phyloP scores from a whole-genome alignment of 2,888 invertebrate species.

The Napeogenes inachia region DNA sequence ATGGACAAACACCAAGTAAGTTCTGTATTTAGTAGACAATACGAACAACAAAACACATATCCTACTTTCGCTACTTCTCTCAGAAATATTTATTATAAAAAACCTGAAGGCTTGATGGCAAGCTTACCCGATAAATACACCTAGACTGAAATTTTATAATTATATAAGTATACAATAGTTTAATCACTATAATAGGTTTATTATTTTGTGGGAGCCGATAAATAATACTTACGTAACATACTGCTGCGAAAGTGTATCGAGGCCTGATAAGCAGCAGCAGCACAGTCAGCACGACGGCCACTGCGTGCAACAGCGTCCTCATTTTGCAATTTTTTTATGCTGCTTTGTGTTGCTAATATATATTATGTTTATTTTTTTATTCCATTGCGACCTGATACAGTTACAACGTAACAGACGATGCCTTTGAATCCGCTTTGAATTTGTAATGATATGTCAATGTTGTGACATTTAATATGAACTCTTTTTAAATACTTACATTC shows the following conservation, averaged over 20 bases:
- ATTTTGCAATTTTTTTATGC: constrained; percentile 5
- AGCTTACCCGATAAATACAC: no score
- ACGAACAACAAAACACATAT: no score
- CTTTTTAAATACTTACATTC: neutral
- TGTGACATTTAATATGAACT: neutral
- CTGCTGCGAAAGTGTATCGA: constrained; percentile 32
- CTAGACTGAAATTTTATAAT: neutral
- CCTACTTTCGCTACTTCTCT: no score
- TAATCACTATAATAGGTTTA: neutral
- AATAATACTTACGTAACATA: constrained; percentile 34
- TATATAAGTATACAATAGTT: neutral
- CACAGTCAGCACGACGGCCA: constrained; percentile 41
- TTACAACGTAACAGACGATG: neutral
- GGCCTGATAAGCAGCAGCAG: constrained; percentile 41
- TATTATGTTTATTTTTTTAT: neutral
- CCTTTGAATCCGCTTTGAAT: neutral
- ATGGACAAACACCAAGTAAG: no score
- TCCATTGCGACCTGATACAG: neutral
- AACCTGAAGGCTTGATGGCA: no score
- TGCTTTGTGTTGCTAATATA: neutral
- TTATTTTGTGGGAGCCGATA: neutral
- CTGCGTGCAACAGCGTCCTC: constrained; percentile 41
- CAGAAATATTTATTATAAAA: no score
- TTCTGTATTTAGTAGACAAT: no score
- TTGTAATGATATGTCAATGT: neutral